Base-by-base conservation (phyloP, 1,140 invertebrate species). In the Danaus plexippus region DNA sequence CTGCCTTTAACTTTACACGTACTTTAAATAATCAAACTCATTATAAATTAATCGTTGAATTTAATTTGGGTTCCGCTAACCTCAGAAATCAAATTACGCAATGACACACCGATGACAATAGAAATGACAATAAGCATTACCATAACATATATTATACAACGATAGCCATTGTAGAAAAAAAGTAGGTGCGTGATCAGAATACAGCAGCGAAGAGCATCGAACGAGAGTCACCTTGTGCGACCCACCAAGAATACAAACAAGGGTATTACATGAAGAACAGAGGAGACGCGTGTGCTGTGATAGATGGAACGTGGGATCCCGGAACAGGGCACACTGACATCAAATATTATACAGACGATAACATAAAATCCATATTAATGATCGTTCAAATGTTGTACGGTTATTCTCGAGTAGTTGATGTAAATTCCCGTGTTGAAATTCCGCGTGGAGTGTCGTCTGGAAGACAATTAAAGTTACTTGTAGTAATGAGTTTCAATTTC, bases 211-310 rank as follows among this genome's bases (percentile, higher is more conserved):
- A 58, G 80, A 79, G 80, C 80, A 80, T 69, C 72, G 80, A 57
- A 69, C 80, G 67, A 66, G 18, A 49, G 66, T 83, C 76, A 83
- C 80, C 80, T 83, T 83, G 80, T 66, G 59, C 53, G 59, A 63
- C 66, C 76, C 71, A 62, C 54, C 56, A 48, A 61, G 80, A 79
- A 83, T 83, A 59, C 59, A 59, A 74, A 80, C 63, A 54, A 67
- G 63, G 41, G 9, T 69, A 32, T 32, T 32, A 32, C 22, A 32
- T 32, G 64, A 64, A 69, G 43, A 58, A 45, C 48, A 63, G 56
- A 59, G 62, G 56, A 59, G 52, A 64, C 61, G 44, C 59, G 59
- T 46, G 54, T 43, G 43, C 52, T 47, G 44, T 49, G 43, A 44
- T 68, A 59, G 61, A 57, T 60, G 62, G 51, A 59, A 12, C 52